Base-by-base conservation (phyloP, 2,888 invertebrate genomes). In the Epirrita christyi region DNA sequence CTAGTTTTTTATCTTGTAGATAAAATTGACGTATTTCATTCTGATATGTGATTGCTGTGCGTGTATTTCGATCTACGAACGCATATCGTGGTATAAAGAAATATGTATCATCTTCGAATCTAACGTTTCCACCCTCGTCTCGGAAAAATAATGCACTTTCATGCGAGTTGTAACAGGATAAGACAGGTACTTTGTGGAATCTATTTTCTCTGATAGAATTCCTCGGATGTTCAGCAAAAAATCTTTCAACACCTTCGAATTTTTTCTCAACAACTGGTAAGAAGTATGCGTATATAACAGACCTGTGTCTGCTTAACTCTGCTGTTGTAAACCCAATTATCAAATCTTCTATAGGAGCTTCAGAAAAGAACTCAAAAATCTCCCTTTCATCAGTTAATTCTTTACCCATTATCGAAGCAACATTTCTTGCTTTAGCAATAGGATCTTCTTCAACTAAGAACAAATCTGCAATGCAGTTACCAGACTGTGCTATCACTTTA, bases 401-500 rank as follows among this genome's bases (percentile, higher is more conserved):
- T 45, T 77, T 69, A 0, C 86, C 87, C 53, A 89, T 68, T 48
- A 78, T 61, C 0, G 72, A 61, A 0, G 80, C 83, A 2, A 89
- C 52, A 6, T 73, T 62, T 11, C 59, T 78, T 0, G 85, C 90
- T 48, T 81, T 82, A 0, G 61, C 73, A 5, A 87, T 61, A 10
- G 81, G 76, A 59, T 89, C 86, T 0, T 84, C 80, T 2, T 80
- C 78, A 0, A 75, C 61, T 49, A 88, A 71, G 34, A 73, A 85
- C 15, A 89, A 63, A 67, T 90, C 88, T 0, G 84, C 78, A 7
- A 85, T 40, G 6, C 69, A 65, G n/a, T 72, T 79, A 0, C 87
- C 88, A 0, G 91, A 89, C 48, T 85, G 81, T 0, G 75, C 62
- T 8, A 92, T 85, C 0, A 88, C 65, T 72, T 88, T 91, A 38